A percentile compares a stretch with the other conserved stretches of the same genome.
These are phyloP conservation scores for Ceratoteleas bidentatus DNA, from an alignment of 1,140 invertebrate genomes.

Conservation along the genomic window DNA sequence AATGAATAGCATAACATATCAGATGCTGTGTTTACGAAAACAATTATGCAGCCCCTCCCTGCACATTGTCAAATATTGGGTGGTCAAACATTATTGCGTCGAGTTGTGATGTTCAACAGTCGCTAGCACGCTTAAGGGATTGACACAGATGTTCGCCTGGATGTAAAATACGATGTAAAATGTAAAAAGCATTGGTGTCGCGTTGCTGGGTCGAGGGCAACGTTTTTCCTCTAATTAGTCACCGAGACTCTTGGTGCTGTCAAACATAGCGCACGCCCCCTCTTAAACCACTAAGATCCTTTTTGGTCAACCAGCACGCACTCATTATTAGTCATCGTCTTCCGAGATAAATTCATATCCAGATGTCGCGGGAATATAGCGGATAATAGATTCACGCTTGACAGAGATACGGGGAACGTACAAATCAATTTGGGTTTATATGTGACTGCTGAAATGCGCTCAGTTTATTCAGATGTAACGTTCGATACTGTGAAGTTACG, in stretches of 20 bases:
- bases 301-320: conserved; percentile 38
- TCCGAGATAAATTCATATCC: conserved; percentile 64
- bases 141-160: conserved; percentile 51
- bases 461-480: conserved; percentile 61
- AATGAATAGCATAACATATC: too few species aligned
- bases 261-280: conserved; percentile 76
- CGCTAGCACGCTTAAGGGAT: conserved; percentile 23
- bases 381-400: conserved; percentile 66
- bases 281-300: conserved; percentile 24
- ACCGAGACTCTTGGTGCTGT: conserved; percentile 76
- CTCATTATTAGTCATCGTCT: conserved; percentile 70
- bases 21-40: too few species aligned
- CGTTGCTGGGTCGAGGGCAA: conserved; percentile 61
- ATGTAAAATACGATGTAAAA: conserved; percentile 37
- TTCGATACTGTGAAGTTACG: conserved; percentile 23
- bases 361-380: conserved; percentile 53
- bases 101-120: too few species aligned
- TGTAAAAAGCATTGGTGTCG: conserved; percentile 51
- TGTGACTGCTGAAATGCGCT: conserved; percentile 60
- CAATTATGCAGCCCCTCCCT: too few species aligned
- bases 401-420: conserved; percentile 66
- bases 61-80: too few species aligned
- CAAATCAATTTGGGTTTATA: conserved; percentile 63
- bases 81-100: too few species aligned
- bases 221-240: conserved; percentile 81